Conservation (phyloP, 2,888 invertebrate genomes). For the Orchesellides sinensis region DNA sequence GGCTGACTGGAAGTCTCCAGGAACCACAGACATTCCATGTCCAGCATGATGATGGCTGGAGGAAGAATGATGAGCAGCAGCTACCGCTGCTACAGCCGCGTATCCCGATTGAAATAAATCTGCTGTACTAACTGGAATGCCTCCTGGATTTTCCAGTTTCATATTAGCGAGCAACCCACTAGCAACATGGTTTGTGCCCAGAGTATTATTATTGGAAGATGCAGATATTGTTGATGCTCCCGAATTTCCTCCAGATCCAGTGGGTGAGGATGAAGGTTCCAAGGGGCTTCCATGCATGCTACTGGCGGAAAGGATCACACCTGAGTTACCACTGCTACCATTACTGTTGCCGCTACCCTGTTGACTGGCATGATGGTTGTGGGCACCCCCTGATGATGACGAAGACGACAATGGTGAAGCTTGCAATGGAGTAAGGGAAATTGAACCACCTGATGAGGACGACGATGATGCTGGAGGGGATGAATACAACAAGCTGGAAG, state of each 20-base stretch:
- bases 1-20: slow-evolving; percentile 68
- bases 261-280: slow-evolving; percentile 10
- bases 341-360: slow-evolving; percentile 13
- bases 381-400: slow-evolving; percentile 27
- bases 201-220: slow-evolving; percentile 22
- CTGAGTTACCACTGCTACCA: not conserved
- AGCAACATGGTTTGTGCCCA: slow-evolving; percentile 27
- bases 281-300: slow-evolving; percentile 21
- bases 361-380: not conserved
- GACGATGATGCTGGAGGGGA: slow-evolving; percentile 58
- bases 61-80: slow-evolving; percentile 50
- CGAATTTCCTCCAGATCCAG: slow-evolving; percentile 18
- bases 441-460: slow-evolving; percentile 57
- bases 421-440: slow-evolving; percentile 54
- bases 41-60: slow-evolving; percentile 51
- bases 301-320: not conserved
- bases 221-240: slow-evolving; percentile 33
- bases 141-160: slow-evolving; percentile 41
- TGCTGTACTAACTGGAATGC: slow-evolving; percentile 14
- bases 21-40: slow-evolving; percentile 60
- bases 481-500: slow-evolving; percentile 56
- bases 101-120: slow-evolving; percentile 46
- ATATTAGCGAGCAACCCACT: slow-evolving; percentile 52
- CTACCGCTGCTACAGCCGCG: slow-evolving; percentile 49
- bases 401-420: slow-evolving; percentile 60